A percentile compares a stretch with the other conserved stretches of the same genome.
These are phyloP conservation scores for Cottoperca gobio DNA, from an alignment of 2,797 vertebrate species.

Conservation along the genomic window DNA sequence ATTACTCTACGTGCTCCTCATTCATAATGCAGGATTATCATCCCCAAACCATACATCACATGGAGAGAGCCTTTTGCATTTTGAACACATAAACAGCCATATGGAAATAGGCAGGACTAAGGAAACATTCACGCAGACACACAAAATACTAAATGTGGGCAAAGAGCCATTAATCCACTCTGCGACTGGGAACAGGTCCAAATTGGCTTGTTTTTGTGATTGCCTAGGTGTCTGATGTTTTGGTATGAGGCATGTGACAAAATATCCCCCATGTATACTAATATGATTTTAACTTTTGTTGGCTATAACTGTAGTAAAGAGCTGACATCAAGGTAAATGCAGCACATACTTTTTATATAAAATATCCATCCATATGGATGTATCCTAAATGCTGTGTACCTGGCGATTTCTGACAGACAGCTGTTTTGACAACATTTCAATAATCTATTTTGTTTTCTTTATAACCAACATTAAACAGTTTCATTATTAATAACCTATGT, in stretches of 20 bases:
- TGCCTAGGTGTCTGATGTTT: constrained; percentile 56
- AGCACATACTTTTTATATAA: neutral
- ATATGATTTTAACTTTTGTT: constrained; percentile 55
- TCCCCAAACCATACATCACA: constrained; percentile 76
- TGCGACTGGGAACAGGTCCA: constrained; percentile 64
- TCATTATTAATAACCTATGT: too few species aligned
- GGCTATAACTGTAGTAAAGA: constrained; percentile 7
- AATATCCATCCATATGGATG: neutral
- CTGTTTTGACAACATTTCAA: too few species aligned
- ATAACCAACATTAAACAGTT: too few species aligned
- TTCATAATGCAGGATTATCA: constrained; percentile 79
- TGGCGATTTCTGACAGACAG: too few species aligned
- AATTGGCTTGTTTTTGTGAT: constrained; percentile 55
- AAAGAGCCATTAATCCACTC: constrained; percentile 72
- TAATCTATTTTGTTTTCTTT: too few species aligned
- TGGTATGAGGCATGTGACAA: constrained; percentile 44
- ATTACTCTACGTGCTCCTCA: constrained; percentile 72
- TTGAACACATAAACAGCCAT: constrained; percentile 57
- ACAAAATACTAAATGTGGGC: constrained; percentile 39
- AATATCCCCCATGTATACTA: constrained; percentile 49
- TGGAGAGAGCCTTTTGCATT: constrained; percentile 60
- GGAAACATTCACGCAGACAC: constrained; percentile 39
- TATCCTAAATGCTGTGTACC: neutral
- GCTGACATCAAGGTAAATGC: constrained; percentile 15
- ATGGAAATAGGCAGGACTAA: constrained; percentile 57